Evolutionary conservation across 2,797 vertebrate genomes (phyloP), one percentile per base, ranked within the genome.

Genomic region (Diplodus puntazzo): DNA sequence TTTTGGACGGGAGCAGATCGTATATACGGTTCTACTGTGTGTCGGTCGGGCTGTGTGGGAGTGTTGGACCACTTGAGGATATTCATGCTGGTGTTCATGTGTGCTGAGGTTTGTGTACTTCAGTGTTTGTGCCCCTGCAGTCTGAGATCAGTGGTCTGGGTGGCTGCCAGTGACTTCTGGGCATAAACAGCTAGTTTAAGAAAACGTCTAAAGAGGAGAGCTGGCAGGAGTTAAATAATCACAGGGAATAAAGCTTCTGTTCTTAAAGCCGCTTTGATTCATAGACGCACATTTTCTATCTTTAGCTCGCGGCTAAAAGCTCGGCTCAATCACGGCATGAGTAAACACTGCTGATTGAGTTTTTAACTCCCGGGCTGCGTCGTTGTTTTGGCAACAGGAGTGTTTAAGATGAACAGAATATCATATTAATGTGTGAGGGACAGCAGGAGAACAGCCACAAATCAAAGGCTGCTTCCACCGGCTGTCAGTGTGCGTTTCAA

Each of bases 311-410:
- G 79, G 82, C 79, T 1, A 27, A 10, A 52, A 75, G 39, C 11
- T 39, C 55, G 0, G 59, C 69, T 77, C 60, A 49, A 42, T 83
- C 66, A 70, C 27, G 61, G 30, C 67, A 0, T 17, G n/a, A 66
- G 84, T 82, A 77, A 82, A 86, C 82, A 73, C 58, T 14, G 72
- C 80, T 84, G 80, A 81, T 68, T 84, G 84, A 80, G 73, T 88
- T 20, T 62, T 34, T 77, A 66, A 82, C 80, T 84, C 45, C 30
- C 17, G 73, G 54, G 70, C 74, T 52, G 23, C 5, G 1, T 43
- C 4, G 23, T 73, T 65, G 20, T 11, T 53, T 23, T 48, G 60
- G 53, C 53, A 54, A 6, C 1, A 2, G 65, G 58, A 45, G n/a
- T 9, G 27, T 55, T 55, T 58, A 42, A 64, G 69, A 85, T 73